These are phyloP conservation scores for Neotoma lepida DNA, from an alignment of 2,113 vertebrate genomes.

Conservation along the genomic window DNA sequence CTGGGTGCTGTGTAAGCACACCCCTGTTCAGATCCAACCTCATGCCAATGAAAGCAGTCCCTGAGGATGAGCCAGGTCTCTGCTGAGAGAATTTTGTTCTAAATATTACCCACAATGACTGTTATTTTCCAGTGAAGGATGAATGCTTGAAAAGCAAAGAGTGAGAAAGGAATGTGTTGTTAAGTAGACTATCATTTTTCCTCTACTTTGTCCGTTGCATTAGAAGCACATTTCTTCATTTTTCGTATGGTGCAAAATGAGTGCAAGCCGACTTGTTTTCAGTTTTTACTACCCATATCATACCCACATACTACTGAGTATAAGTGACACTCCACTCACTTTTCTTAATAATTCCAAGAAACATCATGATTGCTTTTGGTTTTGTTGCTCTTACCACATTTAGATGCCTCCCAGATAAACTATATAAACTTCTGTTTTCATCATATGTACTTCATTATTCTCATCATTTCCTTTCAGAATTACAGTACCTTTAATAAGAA, in stretches of 20 bases:
- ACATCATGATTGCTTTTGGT: neutral
- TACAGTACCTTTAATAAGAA: neutral
- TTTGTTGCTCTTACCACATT: slow-evolving; percentile 16
- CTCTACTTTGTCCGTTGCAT: neutral
- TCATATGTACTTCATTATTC: neutral
- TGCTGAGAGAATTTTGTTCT: neutral
- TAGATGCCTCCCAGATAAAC: neutral
- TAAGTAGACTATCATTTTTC: neutral
- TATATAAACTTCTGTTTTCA: neutral
- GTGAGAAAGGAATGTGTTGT: neutral
- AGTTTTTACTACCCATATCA: neutral
- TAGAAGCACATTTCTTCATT: neutral
- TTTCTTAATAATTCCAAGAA: neutral
- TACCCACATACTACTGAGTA: neutral
- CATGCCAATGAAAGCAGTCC: neutral
- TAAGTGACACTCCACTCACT: neutral
- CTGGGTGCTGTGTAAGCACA: neutral
- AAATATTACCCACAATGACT: neutral
- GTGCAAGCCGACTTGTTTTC: neutral
- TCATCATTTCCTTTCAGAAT: neutral
- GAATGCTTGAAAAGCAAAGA: neutral
- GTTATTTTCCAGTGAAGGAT: neutral
- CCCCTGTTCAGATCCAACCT: neutral
- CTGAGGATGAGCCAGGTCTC: neutral
- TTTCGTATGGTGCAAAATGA: neutral